Evolutionary conservation across 2,797 vertebrate species (phyloP).

Genomic region (Emydoidea blandingii): DNA sequence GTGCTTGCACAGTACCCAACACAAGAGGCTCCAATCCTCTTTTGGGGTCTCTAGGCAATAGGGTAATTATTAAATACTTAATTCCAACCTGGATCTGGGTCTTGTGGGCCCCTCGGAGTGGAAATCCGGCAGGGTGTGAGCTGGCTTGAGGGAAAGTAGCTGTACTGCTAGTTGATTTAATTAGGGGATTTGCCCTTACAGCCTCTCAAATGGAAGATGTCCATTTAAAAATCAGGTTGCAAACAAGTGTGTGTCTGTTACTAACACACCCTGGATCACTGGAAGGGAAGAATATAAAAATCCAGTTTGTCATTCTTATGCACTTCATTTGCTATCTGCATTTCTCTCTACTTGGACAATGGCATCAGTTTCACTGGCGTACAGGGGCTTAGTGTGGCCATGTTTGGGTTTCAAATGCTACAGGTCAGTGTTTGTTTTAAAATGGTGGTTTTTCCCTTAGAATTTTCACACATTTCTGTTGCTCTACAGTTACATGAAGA

Average conservation of each 20-base stretch:
- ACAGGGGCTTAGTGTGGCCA: background rate
- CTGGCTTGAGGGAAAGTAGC: background rate
- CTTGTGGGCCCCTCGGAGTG: background rate
- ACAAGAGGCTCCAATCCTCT: background rate
- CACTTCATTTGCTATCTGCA: background rate
- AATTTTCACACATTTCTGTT: background rate
- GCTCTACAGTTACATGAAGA: background rate
- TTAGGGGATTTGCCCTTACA: background rate
- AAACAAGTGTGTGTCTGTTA: background rate
- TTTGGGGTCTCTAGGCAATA: background rate
- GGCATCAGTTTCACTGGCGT: background rate
- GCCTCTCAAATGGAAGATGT: background rate
- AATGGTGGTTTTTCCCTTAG: background rate
- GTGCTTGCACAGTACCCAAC: background rate
- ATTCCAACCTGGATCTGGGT: background rate
- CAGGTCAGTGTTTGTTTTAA: background rate
- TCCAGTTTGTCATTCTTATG: background rate
- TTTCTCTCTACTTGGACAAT: background rate
- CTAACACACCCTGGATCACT: background rate
- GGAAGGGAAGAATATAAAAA: background rate
- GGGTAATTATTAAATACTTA: background rate
- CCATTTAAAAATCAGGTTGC: background rate
- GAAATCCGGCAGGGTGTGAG: background rate
- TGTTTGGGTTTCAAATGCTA: background rate
- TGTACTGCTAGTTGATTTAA: background rate